A percentile compares a stretch with the other conserved stretches of the same genome.
Evolutionary conservation across 2,888 invertebrate genomes (phyloP).

Genomic region (Saturnia pavonia): DNA sequence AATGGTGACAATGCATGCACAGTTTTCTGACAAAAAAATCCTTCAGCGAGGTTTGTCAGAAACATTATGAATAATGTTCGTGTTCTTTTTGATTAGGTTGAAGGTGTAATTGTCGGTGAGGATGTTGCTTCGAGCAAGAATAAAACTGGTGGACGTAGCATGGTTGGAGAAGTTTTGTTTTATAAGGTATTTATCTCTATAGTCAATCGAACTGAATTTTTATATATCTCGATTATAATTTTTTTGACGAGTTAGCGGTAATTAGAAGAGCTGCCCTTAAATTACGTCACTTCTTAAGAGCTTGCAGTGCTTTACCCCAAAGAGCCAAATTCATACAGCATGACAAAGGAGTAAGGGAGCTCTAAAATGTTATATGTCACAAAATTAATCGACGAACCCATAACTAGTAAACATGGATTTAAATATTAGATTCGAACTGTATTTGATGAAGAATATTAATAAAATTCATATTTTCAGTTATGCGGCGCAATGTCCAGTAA

Average conservation of each 20-base stretch:
- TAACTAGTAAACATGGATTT: too few relatives aligned
- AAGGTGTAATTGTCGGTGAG: conserved; percentile 85
- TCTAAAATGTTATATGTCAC: too few relatives aligned
- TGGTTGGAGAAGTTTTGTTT: conserved; percentile 84
- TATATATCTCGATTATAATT: background rate
- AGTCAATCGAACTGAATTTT: background rate
- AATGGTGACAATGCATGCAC: too few relatives aligned
- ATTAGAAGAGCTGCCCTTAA: too few relatives aligned
- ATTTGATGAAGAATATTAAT: background rate
- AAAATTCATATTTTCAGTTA: conserved; percentile 64
- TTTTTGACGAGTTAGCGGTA: background rate
- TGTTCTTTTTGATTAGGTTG: conserved; percentile 55
- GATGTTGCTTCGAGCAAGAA: conserved; percentile 83
- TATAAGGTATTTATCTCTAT: conserved; percentile 64
- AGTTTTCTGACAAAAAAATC: background rate
- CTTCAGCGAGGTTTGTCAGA: background rate
- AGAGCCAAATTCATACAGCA: too few relatives aligned
- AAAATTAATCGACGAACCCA: too few relatives aligned
- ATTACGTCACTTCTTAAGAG: too few relatives aligned
- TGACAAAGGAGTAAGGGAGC: too few relatives aligned
- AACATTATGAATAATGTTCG: background rate
- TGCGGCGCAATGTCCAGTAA: conserved; percentile 88
- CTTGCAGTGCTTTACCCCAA: too few relatives aligned
- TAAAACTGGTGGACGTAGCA: conserved; percentile 84
- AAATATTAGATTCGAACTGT: too few relatives aligned